Conservation (phyloP, 2,113 vertebrate genomes). For the Oxyruncus cristatus region DNA sequence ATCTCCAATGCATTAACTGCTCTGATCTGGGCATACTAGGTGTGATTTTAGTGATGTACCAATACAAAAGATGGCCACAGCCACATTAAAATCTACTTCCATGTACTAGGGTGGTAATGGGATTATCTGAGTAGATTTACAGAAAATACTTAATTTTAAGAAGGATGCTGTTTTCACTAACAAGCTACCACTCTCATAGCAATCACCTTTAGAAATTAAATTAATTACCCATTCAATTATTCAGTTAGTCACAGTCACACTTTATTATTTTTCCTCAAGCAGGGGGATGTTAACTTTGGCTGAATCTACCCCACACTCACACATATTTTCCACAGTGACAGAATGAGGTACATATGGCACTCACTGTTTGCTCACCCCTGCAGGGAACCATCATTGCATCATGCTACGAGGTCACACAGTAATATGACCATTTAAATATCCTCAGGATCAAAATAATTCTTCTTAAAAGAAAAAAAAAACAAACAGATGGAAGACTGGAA, state of each 20-base stretch:
- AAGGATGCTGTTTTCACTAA: neutral
- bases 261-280: neutral
- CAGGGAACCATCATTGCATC: neutral
- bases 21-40: neutral
- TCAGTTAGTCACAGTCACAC: neutral
- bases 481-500: neutral
- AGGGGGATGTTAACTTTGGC: neutral
- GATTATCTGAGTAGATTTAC: neutral
- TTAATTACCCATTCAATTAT: neutral
- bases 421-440: neutral
- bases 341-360: neutral
- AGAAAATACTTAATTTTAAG: neutral
- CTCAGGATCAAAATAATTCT: neutral
- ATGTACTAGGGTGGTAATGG: neutral
- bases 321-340: neutral
- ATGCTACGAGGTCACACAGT: neutral
- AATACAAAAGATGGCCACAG: neutral
- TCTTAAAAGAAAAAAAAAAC: rapidly evolving
- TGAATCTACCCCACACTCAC: neutral
- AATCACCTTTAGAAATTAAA: neutral
- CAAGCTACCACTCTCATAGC: neutral
- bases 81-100: neutral
- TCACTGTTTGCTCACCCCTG: neutral
- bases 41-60: neutral
- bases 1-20: neutral